phyloP scores from a whole-genome alignment of 2,113 vertebrate species.

The Pangasianodon gigas region DNA sequence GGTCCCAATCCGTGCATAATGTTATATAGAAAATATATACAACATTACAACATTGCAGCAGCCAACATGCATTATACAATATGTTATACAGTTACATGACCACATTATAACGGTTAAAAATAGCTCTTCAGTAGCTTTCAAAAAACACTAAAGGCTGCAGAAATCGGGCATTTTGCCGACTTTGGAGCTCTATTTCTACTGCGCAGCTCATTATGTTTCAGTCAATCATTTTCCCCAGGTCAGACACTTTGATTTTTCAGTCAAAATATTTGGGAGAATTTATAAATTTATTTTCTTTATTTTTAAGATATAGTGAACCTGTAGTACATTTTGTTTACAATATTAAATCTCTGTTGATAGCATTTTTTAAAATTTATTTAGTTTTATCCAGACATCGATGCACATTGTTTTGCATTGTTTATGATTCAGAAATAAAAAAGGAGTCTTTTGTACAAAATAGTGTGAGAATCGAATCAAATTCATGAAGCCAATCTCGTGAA shows the following conservation, averaged over 20 bases:
- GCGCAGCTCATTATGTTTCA: not conserved
- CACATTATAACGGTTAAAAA: not conserved
- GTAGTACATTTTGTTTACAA: too few relatives aligned
- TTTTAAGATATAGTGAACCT: not conserved
- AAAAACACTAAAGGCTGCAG: not conserved
- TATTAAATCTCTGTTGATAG: too few relatives aligned
- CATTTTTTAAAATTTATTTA: too few relatives aligned
- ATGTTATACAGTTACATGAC: not conserved
- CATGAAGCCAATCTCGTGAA: not conserved
- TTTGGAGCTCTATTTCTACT: not conserved
- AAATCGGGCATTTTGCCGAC: not conserved
- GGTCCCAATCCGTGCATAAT: not conserved
- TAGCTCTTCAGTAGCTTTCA: not conserved
- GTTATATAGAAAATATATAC: too few relatives aligned
- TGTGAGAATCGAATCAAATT: not conserved
- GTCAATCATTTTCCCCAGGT: not conserved
- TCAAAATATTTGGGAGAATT: not conserved
- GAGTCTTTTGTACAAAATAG: not conserved
- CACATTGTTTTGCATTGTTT: too few relatives aligned
- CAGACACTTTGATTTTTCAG: not conserved
- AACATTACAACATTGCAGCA: not conserved
- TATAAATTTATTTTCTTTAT: too few relatives aligned
- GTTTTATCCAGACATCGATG: too few relatives aligned
- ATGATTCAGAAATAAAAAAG: too few relatives aligned
- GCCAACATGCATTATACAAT: not conserved